Evolutionary conservation across 2,888 invertebrate species (phyloP), one percentile per base, ranked within the genome.

Genomic region (Amphimallon solstitiale): DNA sequence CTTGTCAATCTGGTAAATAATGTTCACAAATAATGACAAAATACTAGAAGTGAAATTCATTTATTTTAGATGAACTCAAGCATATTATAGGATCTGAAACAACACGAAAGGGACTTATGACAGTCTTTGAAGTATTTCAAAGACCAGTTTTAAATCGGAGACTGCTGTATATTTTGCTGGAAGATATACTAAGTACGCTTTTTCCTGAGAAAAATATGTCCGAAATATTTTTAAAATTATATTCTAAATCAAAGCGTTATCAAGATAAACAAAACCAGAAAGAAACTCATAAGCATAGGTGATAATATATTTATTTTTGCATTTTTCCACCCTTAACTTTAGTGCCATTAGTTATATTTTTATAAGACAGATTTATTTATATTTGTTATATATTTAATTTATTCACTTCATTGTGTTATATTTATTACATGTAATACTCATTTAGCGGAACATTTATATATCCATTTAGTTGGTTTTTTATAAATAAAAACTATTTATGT

Each of bases 71-170:
- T 83, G 96, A 97, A 80, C 83, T 97, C 67, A 90, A 92, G 74
- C 93, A 93, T 77, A 90, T 97, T 73, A 91, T 97, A 65, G 97
- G 97, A 0, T 91, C 92, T 45, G 95, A 95, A 77, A 93, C 95
- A 1, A 93, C 93, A 2, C 86, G 93, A 17, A 86, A 92, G 72
- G 96, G 96, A 2, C 84, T 95, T 10, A 84, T 93, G 61, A 89
- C 92, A 10, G 90, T 96, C 21, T 95, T 95, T 80, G 93, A 95
- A 77, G 86, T 96, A 75, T 92, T 95, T 75, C 97, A 97, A 84
- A 90, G 92, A 73, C 90, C 92, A 71, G 88, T 90, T 74, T 88
- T 97, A 64, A 97, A 97, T 82, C 88, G 90, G 77, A 86, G 97
- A 75, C 85, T 97, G 60, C 84, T 92, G 54, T 92, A 93, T 77